phyloP scores from a whole-genome alignment of 92 coral and sea anemone genomes.

The Metridium senile region DNA sequence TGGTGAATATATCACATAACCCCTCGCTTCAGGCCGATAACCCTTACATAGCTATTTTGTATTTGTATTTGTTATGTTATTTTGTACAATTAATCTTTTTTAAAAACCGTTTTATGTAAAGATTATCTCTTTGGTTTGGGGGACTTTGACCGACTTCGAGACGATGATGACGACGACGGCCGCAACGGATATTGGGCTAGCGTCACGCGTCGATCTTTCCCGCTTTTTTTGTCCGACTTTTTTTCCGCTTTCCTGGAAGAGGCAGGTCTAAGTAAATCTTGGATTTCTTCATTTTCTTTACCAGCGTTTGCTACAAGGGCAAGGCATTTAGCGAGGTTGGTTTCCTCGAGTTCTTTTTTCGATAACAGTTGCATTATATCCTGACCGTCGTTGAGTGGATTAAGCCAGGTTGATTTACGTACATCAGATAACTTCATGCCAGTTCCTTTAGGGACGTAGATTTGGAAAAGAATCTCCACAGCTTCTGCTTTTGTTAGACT shows the following conservation, averaged over 20 bases:
- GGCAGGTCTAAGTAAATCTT: slow-evolving; percentile 78
- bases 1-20: no score
- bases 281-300: slow-evolving; percentile 82
- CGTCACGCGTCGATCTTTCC: slow-evolving; percentile 53
- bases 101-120: no score
- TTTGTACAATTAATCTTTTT: no score
- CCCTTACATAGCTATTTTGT: no score
- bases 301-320: slow-evolving; percentile 86
- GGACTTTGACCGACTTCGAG: slow-evolving; percentile 35
- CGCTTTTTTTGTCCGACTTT: slow-evolving; percentile 27
- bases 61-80: no score
- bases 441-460: slow-evolving; percentile 97
- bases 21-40: no score
- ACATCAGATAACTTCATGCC: slow-evolving; percentile 86
- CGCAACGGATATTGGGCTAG: slow-evolving; percentile 71
- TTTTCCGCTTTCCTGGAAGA: slow-evolving; percentile 62
- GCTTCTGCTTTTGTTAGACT: slow-evolving; percentile 96
- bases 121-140: slow-evolving; percentile 37
- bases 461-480: slow-evolving; percentile 93
- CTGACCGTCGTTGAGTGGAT: slow-evolving; percentile 90
- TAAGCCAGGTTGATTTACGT: slow-evolving; percentile 96
- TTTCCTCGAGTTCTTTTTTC: slow-evolving; percentile 91
- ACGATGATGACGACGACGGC: slow-evolving; percentile 48
- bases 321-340: slow-evolving; percentile 83
- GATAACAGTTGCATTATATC: slow-evolving; percentile 89